phyloP scores from a whole-genome alignment of 2,888 invertebrate genomes.

The Cheilosia pagana region DNA sequence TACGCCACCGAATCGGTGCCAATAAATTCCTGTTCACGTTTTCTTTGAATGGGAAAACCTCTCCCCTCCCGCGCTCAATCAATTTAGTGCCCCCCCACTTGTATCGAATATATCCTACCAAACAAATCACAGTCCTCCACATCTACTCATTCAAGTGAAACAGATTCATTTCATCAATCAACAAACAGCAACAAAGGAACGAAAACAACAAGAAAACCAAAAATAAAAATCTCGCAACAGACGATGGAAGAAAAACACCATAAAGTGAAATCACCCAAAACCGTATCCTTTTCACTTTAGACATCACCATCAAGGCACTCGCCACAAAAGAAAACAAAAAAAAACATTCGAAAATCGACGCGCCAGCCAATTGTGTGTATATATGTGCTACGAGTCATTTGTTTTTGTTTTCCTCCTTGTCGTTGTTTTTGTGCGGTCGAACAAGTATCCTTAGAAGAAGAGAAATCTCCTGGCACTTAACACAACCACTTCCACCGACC shows the following conservation, averaged over 20 bases:
- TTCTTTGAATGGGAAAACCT: background rate
- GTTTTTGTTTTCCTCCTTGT: constrained; percentile 19
- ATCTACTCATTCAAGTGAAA: constrained; percentile 11
- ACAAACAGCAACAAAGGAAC: constrained; percentile 9
- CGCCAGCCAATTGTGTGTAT: constrained; percentile 29
- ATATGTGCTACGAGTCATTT: constrained; percentile 35
- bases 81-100: background rate
- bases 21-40: too few species aligned
- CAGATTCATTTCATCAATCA: constrained; percentile 55
- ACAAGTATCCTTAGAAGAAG: constrained; percentile 47
- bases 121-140: constrained; percentile 21
- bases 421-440: background rate
- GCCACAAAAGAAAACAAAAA: constrained; percentile 3
- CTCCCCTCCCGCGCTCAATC: background rate
- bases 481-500: constrained; percentile 46
- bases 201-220: constrained; percentile 3
- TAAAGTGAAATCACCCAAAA: constrained; percentile 39
- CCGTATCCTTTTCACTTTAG: constrained; percentile 37
- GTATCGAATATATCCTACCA: background rate
- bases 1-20: too few species aligned
- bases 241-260: background rate
- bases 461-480: constrained; percentile 63
- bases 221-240: constrained; percentile 17
- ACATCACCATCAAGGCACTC: constrained; percentile 15
- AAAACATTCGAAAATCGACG: constrained; percentile 21